Conservation (phyloP, 2,113 vertebrate genomes). For the Vombatus ursinus region DNA sequence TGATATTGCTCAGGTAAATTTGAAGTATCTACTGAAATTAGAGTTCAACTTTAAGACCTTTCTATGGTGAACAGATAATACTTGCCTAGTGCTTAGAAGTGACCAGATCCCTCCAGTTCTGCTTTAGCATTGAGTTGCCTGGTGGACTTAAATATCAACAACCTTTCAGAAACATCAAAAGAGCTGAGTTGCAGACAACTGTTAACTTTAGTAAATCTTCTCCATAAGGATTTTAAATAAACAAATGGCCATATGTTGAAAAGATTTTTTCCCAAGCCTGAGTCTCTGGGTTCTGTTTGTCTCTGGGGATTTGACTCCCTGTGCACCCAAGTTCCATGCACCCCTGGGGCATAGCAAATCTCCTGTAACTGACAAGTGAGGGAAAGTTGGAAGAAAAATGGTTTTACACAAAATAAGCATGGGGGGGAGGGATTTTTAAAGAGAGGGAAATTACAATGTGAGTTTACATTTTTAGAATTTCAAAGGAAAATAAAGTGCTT, state of each 20-base stretch:
- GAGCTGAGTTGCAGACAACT: slow-evolving; percentile 61
- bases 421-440: neutral
- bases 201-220: slow-evolving; percentile 67
- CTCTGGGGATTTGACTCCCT: neutral
- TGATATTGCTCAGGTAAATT: slow-evolving; percentile 94
- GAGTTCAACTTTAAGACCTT: slow-evolving; percentile 97
- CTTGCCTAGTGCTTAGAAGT: slow-evolving; percentile 46
- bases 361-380: slow-evolving; percentile 71
- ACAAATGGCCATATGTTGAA: slow-evolving; percentile 57
- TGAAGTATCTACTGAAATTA: slow-evolving; percentile 98
- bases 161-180: slow-evolving; percentile 61
- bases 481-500: slow-evolving; percentile 40
- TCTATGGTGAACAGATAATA: slow-evolving; percentile 89
- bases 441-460: slow-evolving; percentile 39
- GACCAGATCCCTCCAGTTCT: neutral
- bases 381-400: slow-evolving; percentile 7
- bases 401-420: slow-evolving; percentile 54
- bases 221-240: slow-evolving; percentile 71
- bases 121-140: neutral
- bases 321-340: slow-evolving; percentile 41
- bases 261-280: slow-evolving; percentile 7
- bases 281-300: slow-evolving; percentile 67
- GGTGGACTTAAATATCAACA: slow-evolving; percentile 47
- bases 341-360: slow-evolving; percentile 51
- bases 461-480: slow-evolving; percentile 56